A percentile compares a stretch with the other conserved stretches of the same genome.
These are phyloP conservation scores for Bradypodion pumilum DNA, from an alignment of 2,797 vertebrate species.

Conservation along the genomic window DNA sequence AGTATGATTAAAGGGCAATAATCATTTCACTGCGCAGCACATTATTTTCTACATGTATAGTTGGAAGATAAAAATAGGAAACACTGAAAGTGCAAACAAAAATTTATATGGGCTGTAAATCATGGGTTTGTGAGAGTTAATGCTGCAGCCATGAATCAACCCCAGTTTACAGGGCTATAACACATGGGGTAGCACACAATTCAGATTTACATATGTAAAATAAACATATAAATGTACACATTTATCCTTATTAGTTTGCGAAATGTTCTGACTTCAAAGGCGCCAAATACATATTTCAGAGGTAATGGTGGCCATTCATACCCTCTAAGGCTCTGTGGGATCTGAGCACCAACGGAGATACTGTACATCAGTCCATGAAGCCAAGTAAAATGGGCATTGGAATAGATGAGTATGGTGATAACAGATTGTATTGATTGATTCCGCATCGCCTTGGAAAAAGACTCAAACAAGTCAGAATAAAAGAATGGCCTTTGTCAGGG, in stretches of 20 bases:
- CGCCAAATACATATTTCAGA: slow-evolving; percentile 55
- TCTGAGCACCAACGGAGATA: slow-evolving; percentile 52
- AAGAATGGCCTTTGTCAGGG: not conserved
- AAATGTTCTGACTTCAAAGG: slow-evolving; percentile 62
- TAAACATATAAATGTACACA: slow-evolving; percentile 53
- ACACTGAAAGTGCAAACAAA: slow-evolving; percentile 28
- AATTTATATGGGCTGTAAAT: slow-evolving; percentile 47
- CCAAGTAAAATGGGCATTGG: slow-evolving; percentile 42
- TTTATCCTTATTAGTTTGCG: slow-evolving; percentile 64
- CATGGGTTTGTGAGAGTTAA: slow-evolving; percentile 52
- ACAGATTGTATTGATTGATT: not conserved
- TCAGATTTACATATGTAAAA: slow-evolving; percentile 65
- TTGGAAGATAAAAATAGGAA: slow-evolving; percentile 39
- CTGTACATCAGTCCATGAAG: slow-evolving; percentile 30
- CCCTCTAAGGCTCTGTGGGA: slow-evolving; percentile 42
- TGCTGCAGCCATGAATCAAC: slow-evolving; percentile 52
- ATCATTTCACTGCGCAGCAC: slow-evolving; percentile 22
- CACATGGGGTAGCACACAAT: slow-evolving; percentile 36
- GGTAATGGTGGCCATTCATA: slow-evolving; percentile 38
- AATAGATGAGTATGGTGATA: slow-evolving; percentile 58
- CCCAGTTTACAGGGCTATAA: not conserved
- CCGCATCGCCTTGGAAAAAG: not conserved
- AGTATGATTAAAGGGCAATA: slow-evolving; percentile 31
- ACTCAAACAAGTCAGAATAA: not conserved
- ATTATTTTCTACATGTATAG: slow-evolving; percentile 21